These are phyloP conservation scores for Serilophus lunatus DNA, from an alignment of 2,113 vertebrate genomes.

Conservation along the genomic window DNA sequence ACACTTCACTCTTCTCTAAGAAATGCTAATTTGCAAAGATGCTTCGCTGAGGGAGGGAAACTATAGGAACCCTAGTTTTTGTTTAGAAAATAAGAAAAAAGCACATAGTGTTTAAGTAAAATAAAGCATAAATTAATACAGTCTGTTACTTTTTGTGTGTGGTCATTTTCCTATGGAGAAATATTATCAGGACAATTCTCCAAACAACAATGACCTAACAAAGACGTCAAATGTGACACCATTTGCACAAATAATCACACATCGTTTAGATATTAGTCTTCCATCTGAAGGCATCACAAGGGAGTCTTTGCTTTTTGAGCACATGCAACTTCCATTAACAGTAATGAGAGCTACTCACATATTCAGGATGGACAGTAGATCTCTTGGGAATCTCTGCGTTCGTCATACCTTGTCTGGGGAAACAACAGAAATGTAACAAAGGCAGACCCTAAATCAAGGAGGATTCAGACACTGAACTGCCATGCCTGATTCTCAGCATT, in stretches of 20 bases:
- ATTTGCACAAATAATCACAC: slow-evolving; percentile 54
- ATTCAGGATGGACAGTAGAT: slow-evolving; percentile 6
- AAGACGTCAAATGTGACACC: slow-evolving; percentile 7
- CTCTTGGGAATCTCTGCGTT: background rate
- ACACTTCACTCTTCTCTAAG: background rate
- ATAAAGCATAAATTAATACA: background rate
- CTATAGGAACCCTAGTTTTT: background rate
- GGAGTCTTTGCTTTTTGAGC: background rate
- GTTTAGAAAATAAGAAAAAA: background rate
- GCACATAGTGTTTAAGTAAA: background rate
- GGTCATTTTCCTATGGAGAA: slow-evolving; percentile 36
- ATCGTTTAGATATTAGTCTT: slow-evolving; percentile 17
- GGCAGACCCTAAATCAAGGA: background rate
- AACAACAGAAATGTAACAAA: background rate
- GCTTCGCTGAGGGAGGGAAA: background rate
- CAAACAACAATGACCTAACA: slow-evolving; percentile 48
- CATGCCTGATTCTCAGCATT: background rate
- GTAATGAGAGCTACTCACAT: slow-evolving; percentile 44
- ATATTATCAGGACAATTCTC: background rate
- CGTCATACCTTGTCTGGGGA: background rate
- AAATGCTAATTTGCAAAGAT: background rate
- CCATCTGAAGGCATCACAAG: slow-evolving; percentile 13
- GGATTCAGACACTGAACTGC: background rate
- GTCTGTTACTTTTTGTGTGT: background rate
- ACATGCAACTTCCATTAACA: slow-evolving; percentile 35